Percentiles rank a stretch among this genome's conserved stretches.
These are phyloP conservation scores for Neocrepidodera transversa DNA, from an alignment of 2,888 invertebrate species.

Conservation along the genomic window DNA sequence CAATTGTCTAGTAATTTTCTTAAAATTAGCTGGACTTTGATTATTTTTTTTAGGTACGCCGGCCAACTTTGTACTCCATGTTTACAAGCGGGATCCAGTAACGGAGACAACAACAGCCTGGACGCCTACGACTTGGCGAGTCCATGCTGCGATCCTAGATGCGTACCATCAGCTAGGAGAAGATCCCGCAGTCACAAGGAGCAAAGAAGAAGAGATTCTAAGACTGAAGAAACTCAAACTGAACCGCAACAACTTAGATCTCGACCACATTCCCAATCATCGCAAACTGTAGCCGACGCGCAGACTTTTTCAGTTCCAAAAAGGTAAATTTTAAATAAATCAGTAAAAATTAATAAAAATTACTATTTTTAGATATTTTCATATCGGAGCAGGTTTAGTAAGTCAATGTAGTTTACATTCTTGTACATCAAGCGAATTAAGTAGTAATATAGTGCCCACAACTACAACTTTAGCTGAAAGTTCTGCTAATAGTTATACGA, in stretches of 20 bases:
- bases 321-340: conserved; percentile 27
- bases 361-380: conserved; percentile 64
- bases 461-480: conserved; percentile 65
- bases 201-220: conserved; percentile 62
- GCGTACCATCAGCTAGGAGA: conserved; percentile 70
- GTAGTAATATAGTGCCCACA: conserved; percentile 69
- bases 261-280: conserved; percentile 55
- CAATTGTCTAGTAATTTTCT: too few relatives aligned
- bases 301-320: conserved; percentile 45
- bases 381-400: conserved; percentile 72
- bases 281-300: conserved; percentile 46
- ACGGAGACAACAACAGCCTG: conserved; percentile 62
- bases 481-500: conserved; percentile 81
- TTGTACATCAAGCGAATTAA: conserved; percentile 78
- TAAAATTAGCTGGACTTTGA: too few relatives aligned
- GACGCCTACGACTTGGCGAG: conserved; percentile 88
- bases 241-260: conserved; percentile 60
- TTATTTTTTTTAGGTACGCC: conserved; percentile 26
- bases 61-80: conserved; percentile 77
- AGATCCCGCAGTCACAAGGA: conserved; percentile 66
- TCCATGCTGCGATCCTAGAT: conserved; percentile 86
- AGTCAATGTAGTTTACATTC: conserved; percentile 85
- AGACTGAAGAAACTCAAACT: conserved; percentile 60
- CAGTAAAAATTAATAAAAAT: not conserved
- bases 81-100: conserved; percentile 64